Evolutionary conservation across 2,797 vertebrate species (phyloP).

Genomic region (Muraenolepis orangiensis): DNA sequence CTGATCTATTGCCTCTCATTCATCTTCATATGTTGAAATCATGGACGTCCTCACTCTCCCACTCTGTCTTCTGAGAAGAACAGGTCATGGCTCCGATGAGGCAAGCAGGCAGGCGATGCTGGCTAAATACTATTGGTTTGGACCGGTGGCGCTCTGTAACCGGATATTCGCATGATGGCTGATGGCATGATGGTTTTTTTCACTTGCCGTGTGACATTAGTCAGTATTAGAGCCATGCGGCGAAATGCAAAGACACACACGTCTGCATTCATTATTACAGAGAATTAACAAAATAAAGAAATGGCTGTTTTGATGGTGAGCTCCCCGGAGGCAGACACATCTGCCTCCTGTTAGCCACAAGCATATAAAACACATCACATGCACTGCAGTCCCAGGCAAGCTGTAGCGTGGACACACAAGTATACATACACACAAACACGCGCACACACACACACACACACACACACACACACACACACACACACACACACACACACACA

Average conservation of each 20-base stretch:
- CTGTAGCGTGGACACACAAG: slow-evolving; percentile 22
- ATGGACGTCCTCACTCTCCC: slow-evolving; percentile 34
- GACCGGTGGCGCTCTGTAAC: slow-evolving; percentile 8
- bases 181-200: slow-evolving; percentile 31
- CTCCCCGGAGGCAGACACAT: slow-evolving; percentile 63
- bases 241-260: slow-evolving; percentile 20
- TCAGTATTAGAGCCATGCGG: slow-evolving; percentile 4
- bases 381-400: slow-evolving; percentile 24
- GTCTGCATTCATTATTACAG: slow-evolving; percentile 60
- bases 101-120: no score
- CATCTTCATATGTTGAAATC: slow-evolving; percentile 52
- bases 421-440: background rate
- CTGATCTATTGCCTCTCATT: slow-evolving; percentile 52
- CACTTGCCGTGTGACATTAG: slow-evolving; percentile 23
- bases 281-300: slow-evolving; percentile 50
- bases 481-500: no score
- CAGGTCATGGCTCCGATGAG: slow-evolving; percentile 28
- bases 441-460: background rate
- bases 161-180: slow-evolving; percentile 19
- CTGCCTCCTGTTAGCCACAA: slow-evolving; percentile 72
- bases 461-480: no score
- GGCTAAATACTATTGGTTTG: slow-evolving; percentile 9
- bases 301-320: slow-evolving; percentile 52
- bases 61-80: slow-evolving; percentile 22
- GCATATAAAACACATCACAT: slow-evolving; percentile 68